Evolutionary conservation across 2,888 invertebrate species (phyloP), one percentile per base, ranked within the genome.

Genomic region (Pelosia muscerda): DNA sequence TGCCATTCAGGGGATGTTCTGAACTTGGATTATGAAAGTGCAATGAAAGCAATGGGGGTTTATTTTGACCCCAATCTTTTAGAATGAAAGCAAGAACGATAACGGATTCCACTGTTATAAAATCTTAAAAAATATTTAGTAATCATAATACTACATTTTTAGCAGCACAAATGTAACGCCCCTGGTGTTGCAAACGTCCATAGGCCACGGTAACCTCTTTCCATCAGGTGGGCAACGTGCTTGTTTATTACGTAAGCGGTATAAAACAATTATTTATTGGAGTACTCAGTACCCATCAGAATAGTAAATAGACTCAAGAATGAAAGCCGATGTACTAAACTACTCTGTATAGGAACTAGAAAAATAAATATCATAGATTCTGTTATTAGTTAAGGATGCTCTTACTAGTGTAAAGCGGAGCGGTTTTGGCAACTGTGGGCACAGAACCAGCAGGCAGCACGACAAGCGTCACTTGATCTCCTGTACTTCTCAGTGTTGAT

Each of bases 391-490:
- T 80, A 81, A 82, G 53, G 74, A 65, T 79, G 68, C 73, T 76
- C 92, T 88, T 87, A 95, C 94, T 94, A 31, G 94, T 90, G 72
- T 93, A 93, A 22, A 94, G 86, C 62, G 93, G 92, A 61, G 94
- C 88, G 69, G 93, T 90, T 81, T 90, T 88, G 1, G 93, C 84
- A 2, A 92, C 88, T n/a, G 92, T 89, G 49, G 94, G 93, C 22
- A 94, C 88, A 2, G 92, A 90, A 2, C 92, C 92, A 2, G 95
- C 94, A 0, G 95, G 92, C 6, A 95, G 71, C 15, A 95, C 95
- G 1, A 95, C 88, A 28, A 95, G 82, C 2, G 95, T 95, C 11
- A 95, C 93, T 69, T 94, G 92, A 61, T 95, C 95, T 15, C 95
- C 94, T 1, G 95, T 94, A 66, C 90, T 94, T 63, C 95, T 85